Percentiles rank a stretch among this genome's conserved stretches.
Evolutionary conservation across 2,888 invertebrate genomes (phyloP).

Genomic region (Pseudococcus jackbeardsleyi): DNA sequence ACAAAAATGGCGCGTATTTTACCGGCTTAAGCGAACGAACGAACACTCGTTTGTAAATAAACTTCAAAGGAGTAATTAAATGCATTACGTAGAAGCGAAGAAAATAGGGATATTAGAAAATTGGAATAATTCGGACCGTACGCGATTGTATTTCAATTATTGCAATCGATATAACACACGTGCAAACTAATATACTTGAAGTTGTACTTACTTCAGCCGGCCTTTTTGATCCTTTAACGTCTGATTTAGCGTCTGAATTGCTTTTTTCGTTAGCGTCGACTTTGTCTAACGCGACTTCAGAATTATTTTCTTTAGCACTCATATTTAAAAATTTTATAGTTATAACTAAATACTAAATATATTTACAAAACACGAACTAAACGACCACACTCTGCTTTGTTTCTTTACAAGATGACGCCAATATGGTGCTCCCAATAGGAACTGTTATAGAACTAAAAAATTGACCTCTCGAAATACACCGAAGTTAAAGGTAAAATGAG

Average conservation of each 20-base stretch:
- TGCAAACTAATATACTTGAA: constrained; percentile 53
- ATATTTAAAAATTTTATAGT: constrained; percentile 71
- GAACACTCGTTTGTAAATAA: constrained; percentile 29
- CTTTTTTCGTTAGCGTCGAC: constrained; percentile 81
- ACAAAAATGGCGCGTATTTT: constrained; percentile 64
- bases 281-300: constrained; percentile 88
- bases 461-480: constrained; percentile 33
- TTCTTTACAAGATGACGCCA: constrained; percentile 65
- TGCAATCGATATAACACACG: constrained; percentile 49
- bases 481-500: constrained; percentile 49
- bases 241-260: constrained; percentile 81
- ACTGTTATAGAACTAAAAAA: constrained; percentile 55
- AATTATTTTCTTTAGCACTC: constrained; percentile 88
- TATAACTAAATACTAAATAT: constrained; percentile 67
- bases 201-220: constrained; percentile 84
- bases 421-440: constrained; percentile 60
- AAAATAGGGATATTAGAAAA: background rate
- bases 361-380: constrained; percentile 64
- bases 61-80: constrained; percentile 26
- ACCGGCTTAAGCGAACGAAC: constrained; percentile 44
- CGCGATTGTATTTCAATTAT: background rate
- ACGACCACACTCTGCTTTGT: constrained; percentile 64
- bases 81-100: background rate
- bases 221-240: constrained; percentile 88
- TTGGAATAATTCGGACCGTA: background rate